phyloP scores from a whole-genome alignment of 2,888 invertebrate species.

The Salpingus planirostris region DNA sequence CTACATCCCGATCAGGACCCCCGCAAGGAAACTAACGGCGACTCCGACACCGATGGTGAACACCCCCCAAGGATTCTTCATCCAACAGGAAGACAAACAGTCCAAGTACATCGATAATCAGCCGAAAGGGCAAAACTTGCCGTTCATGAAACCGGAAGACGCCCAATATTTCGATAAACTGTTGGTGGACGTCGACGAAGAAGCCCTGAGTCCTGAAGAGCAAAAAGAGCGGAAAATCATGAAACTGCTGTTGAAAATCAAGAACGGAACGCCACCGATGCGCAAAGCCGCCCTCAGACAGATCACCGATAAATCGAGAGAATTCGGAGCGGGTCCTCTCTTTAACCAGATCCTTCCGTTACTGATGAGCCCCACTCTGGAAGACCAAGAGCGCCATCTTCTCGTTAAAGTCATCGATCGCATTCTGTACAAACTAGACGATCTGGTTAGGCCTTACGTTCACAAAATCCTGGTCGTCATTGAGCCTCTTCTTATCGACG shows the following conservation, averaged over 20 bases:
- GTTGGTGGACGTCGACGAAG: conserved; percentile 96
- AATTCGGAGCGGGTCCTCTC: conserved; percentile 96
- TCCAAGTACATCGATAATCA: conserved; percentile 92
- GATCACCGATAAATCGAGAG: conserved; percentile 97
- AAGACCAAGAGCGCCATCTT: conserved; percentile 98
- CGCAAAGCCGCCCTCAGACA: conserved; percentile 94
- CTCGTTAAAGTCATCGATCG: conserved; percentile 98
- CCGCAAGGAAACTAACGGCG: conserved; percentile 93
- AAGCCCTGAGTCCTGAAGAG: conserved; percentile 88
- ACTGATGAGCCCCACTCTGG: conserved; percentile 98
- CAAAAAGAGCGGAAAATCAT: conserved; percentile 98
- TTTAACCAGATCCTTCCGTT: conserved; percentile 98
- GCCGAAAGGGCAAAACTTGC: conserved; percentile 79
- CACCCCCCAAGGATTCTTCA: conserved; percentile 89
- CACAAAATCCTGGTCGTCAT: conserved; percentile 99
- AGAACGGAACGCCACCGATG: conserved; percentile 99
- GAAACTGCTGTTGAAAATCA: conserved; percentile 95
- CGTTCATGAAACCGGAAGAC: conserved; percentile 99
- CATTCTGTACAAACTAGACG: conserved; percentile 95
- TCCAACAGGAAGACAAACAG: conserved; percentile 81
- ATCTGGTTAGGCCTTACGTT: conserved; percentile 96
- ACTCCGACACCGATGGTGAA: conserved; percentile 92
- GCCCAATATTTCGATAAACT: conserved; percentile 99
- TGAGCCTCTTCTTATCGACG: conserved; percentile 96
- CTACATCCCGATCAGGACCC: conserved; percentile 94